Conservation (phyloP, 2,113 vertebrate genomes). For the Pseudonaja textilis region DNA sequence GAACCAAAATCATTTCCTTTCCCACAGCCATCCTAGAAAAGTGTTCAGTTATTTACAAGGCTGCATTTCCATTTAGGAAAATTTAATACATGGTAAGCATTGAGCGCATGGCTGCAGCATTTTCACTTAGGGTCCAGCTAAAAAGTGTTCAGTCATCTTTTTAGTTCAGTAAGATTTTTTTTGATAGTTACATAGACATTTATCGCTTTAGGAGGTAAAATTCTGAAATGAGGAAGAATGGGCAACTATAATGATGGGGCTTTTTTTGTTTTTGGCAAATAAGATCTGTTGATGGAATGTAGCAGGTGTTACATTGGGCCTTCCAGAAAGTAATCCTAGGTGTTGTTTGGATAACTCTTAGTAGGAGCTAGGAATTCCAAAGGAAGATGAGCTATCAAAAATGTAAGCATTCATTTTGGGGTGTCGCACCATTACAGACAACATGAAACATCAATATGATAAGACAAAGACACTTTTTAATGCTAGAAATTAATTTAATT, state of each 20-base stretch:
- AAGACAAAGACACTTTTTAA: not conserved
- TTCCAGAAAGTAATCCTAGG: conserved; percentile 7
- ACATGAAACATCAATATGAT: not conserved
- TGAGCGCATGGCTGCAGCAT: conserved; percentile 54
- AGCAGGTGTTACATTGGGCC: not conserved
- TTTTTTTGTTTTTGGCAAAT: not conserved
- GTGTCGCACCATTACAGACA: not conserved
- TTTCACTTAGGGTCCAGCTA: conserved; percentile 50
- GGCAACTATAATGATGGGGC: not conserved
- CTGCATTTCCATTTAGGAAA: conserved; percentile 53
- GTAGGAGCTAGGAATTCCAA: not conserved
- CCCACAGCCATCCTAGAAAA: conserved; percentile 43
- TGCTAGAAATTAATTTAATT: not conserved
- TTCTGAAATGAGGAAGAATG: not conserved
- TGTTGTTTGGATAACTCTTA: not conserved
- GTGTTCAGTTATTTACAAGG: conserved; percentile 31
- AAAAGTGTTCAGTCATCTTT: conserved; percentile 58
- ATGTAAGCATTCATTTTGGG: not conserved
- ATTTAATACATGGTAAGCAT: conserved; percentile 56
- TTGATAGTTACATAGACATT: conserved; percentile 33
- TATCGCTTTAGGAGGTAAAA: conserved; percentile 23
- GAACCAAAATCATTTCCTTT: conserved; percentile 24
- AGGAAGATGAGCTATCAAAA: not conserved
- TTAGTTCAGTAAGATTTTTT: conserved; percentile 20
- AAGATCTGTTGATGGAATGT: not conserved